A percentile compares a stretch with the other conserved stretches of the same genome.
Conservation (phyloP, 2,113 vertebrate genomes). For the Telmatochromis brachygnathus region DNA sequence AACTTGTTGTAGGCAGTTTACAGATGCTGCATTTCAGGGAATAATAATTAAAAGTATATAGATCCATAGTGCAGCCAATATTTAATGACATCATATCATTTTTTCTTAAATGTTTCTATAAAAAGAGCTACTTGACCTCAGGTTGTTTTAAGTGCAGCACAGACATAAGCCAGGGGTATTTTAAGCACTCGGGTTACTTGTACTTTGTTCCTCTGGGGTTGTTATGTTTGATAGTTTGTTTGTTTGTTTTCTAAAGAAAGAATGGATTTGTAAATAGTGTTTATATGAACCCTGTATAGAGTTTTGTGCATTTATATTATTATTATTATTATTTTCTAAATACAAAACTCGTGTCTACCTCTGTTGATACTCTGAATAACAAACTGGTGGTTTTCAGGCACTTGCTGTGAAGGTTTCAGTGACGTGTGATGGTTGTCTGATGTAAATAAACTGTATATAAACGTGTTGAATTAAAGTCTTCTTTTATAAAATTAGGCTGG, state of each 20-base stretch:
- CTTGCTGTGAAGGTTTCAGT: conserved; percentile 3
- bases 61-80: background rate
- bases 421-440: background rate
- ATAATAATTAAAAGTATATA: background rate
- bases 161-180: background rate
- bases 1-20: background rate
- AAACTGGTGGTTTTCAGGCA: background rate
- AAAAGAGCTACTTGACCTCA: background rate
- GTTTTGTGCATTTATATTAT: conserved; percentile 39
- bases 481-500: background rate
- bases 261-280: conserved; percentile 49
- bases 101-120: background rate
- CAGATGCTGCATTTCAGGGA: background rate
- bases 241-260: background rate
- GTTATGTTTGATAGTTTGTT: background rate
- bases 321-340: background rate
- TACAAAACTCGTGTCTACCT: conserved; percentile 59
- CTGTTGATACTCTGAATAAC: conserved; percentile 9
- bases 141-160: background rate
- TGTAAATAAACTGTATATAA: conserved; percentile 48
- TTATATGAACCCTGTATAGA: conserved; percentile 10
- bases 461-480: background rate
- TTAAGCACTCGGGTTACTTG: background rate
- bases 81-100: background rate
- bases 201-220: background rate